Percentiles rank a stretch among this genome's conserved stretches.
Conservation (phyloP, 2,113 vertebrate species). For the Calyptomena viridis region DNA sequence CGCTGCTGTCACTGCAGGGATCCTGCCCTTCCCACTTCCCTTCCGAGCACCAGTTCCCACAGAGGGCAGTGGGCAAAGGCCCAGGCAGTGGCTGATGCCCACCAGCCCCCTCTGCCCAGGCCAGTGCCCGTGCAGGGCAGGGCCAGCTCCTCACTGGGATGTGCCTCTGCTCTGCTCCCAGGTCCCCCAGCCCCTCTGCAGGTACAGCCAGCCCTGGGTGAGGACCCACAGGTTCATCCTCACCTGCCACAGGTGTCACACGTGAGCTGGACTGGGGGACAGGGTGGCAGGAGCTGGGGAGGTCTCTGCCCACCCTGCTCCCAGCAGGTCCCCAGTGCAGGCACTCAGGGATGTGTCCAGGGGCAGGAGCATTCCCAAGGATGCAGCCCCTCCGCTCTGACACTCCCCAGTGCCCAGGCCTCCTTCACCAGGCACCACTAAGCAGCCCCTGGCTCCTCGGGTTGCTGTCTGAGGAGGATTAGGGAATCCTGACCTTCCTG, state of each 20-base stretch:
- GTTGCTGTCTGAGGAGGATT: neutral
- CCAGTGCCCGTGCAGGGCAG: neutral
- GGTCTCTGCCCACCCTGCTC: neutral
- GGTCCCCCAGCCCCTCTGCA: neutral
- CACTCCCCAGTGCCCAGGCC: neutral
- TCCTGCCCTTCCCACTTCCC: too few relatives aligned
- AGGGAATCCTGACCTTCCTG: neutral
- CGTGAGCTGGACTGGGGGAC: fast-evolving
- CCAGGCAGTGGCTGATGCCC: neutral
- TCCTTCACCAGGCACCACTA: neutral
- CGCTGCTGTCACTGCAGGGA: neutral
- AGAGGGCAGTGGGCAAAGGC: too few relatives aligned
- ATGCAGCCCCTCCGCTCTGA: neutral
- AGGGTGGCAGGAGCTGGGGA: neutral
- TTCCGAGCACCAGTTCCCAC: neutral
- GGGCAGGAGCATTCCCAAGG: neutral
- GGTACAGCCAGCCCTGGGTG: neutral
- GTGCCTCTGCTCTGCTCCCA: neutral
- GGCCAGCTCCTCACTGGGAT: neutral
- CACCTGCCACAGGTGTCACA: neutral
- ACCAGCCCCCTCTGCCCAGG: neutral
- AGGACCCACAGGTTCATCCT: fast-evolving
- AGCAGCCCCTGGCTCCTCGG: neutral
- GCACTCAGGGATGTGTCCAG: fast-evolving
- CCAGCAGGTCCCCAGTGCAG: neutral